Evolutionary conservation across 2,113 vertebrate species (phyloP).

Genomic region (rat (Rattus norvegicus)): DNA sequence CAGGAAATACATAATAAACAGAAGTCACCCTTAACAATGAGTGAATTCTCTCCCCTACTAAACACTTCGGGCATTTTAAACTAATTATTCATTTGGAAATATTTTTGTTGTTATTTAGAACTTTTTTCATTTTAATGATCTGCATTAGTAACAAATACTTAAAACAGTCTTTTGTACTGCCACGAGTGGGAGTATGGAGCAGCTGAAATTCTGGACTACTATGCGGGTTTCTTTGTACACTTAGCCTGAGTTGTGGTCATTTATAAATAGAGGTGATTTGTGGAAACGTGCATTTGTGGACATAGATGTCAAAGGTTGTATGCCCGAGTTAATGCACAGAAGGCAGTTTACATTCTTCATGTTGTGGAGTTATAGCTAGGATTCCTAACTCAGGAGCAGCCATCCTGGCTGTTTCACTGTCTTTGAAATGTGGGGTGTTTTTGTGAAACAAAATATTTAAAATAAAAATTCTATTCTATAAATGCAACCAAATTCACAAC

Average conservation of each 20-base stretch:
- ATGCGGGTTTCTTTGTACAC: constrained; percentile 84
- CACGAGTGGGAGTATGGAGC: constrained; percentile 86
- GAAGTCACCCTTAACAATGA: neutral
- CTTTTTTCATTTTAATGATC: constrained; percentile 88
- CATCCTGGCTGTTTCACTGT: constrained; percentile 81
- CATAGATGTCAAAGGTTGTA: constrained; percentile 80
- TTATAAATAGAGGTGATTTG: constrained; percentile 79
- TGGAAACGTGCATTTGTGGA: constrained; percentile 84
- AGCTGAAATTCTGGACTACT: constrained; percentile 85
- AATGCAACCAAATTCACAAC: constrained; percentile 78
- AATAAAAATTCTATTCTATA: constrained; percentile 66
- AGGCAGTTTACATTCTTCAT: constrained; percentile 47
- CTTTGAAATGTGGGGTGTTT: constrained; percentile 81
- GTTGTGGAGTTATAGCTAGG: constrained; percentile 77
- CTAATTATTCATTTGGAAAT: neutral
- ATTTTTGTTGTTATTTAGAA: neutral
- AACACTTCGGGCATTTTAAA: neutral
- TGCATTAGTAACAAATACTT: constrained; percentile 88
- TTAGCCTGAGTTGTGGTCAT: constrained; percentile 80
- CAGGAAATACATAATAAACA: neutral
- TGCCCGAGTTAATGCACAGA: constrained; percentile 75
- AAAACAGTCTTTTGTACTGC: constrained; percentile 88
- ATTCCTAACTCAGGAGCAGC: constrained; percentile 73
- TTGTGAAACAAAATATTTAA: constrained; percentile 82
- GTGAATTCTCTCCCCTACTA: neutral